Base-by-base conservation (phyloP, 2,888 invertebrate species). In the Leucoma salicis region DNA sequence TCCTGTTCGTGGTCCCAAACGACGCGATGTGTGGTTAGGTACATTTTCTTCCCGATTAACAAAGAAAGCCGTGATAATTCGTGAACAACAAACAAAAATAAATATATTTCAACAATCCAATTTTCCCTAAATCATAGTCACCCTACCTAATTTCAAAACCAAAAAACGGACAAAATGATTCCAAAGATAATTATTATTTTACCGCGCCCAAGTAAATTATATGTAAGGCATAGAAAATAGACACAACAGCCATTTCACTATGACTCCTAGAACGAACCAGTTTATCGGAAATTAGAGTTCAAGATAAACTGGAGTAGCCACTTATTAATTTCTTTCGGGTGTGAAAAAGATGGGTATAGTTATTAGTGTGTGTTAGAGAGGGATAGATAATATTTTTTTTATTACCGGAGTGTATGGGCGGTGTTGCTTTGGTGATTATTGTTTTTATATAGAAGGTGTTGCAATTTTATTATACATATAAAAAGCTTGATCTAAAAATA, bases 181-280 rank as follows among this genome's bases (percentile, higher is more conserved):
- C 70, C 63, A 66, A 40, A 76, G 76, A 75, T 84, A 83, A 84
- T 85, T 79, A 86, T 82, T 81, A 82, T 82, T 85, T 84, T 79
- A 83, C 81, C 66, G 66, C 53, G 53, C 62, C 64, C 63, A 60
- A 70, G 78, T 80, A 79, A 83, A 85, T 85, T 85, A 84, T 78
- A 79, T 61, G 56, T 53, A 56, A 35, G 35, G 27, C 37, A 37
- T 36, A 33, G 63, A 51, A 62, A 56, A 60, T 61, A 62, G 58
- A 18, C 29, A 0, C 14, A 7, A 1, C 5, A 1, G 3, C 53
- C 37, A 52, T 12, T 11, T n/a, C 14, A 27, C 25, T 3, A 8
- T 25, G 45, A 54, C 13, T 35, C 14, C 4, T 21, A 0, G 0
- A 1, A 1, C 0, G 0, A 5, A 37, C n/a, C 10, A 14, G 1